Conservation (phyloP, 1,140 invertebrate genomes). For the Drosophila jambulina region DNA sequence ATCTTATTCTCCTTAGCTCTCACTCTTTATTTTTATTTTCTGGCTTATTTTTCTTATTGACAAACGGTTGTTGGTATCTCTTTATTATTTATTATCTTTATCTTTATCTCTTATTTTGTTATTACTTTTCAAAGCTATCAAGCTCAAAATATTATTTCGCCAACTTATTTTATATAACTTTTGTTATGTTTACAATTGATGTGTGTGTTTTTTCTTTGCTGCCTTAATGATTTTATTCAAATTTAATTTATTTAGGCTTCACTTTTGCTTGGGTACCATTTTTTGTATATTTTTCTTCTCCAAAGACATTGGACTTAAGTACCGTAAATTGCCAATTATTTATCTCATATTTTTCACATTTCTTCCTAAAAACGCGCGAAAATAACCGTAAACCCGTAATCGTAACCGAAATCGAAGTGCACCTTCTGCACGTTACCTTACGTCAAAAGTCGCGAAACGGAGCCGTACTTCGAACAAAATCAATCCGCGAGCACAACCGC, state of each 20-base stretch:
- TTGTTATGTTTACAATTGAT: background rate
- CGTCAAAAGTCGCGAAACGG: slow-evolving; percentile 59
- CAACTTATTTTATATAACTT: background rate
- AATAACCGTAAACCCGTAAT: slow-evolving; percentile 21
- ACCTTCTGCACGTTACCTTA: slow-evolving; percentile 32
- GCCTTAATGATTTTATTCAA: background rate
- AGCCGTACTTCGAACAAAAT: slow-evolving; percentile 29
- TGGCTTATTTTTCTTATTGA: background rate
- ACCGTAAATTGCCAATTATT: slow-evolving; percentile 2
- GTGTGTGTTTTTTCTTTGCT: background rate
- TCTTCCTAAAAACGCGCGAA: slow-evolving; percentile 18
- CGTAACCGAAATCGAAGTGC: slow-evolving; percentile 2
- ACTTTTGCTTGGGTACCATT: background rate
- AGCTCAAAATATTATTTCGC: background rate
- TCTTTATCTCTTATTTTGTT: slow-evolving; percentile 12
- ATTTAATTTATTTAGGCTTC: background rate
- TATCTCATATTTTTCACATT: slow-evolving; percentile 1
- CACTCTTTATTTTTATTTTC: slow-evolving; percentile 14
- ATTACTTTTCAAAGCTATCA: background rate
- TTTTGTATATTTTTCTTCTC: background rate
- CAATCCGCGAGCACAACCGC: slow-evolving; percentile 68
- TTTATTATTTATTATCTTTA: background rate
- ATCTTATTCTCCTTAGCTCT: slow-evolving; percentile 8
- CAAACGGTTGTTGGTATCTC: background rate
- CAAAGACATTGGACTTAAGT: background rate